Conservation (phyloP, 2,888 invertebrate species). For the Caenorhabditis plicata region DNA sequence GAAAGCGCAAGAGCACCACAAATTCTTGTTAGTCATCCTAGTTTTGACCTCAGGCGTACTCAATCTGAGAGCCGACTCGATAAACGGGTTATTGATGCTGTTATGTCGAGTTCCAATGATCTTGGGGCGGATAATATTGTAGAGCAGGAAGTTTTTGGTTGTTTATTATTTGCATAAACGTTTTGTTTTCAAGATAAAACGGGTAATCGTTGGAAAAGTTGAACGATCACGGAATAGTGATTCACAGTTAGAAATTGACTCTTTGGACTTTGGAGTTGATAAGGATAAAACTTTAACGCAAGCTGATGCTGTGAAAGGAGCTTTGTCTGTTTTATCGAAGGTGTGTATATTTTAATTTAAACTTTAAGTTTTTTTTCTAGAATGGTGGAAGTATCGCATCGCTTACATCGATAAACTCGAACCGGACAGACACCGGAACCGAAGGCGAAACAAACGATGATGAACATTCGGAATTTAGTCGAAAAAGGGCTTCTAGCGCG, state of each 20-base stretch:
- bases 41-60: constrained; percentile 48
- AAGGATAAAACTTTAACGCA: constrained; percentile 32
- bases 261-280: constrained; percentile 12
- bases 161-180: background rate
- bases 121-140: constrained; percentile 14
- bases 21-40: constrained; percentile 46
- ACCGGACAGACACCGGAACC: constrained; percentile 30
- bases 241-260: constrained; percentile 7
- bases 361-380: constrained; percentile 2
- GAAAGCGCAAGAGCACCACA: constrained; percentile 54
- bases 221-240: constrained; percentile 17
- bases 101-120: constrained; percentile 13
- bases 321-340: constrained; percentile 4
- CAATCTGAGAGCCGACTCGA: constrained; percentile 28
- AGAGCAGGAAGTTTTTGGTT: constrained; percentile 18
- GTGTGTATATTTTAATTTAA: background rate
- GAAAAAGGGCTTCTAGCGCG: constrained; percentile 29
- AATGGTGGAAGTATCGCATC: constrained; percentile 38
- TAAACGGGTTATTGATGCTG: constrained; percentile 27
- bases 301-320: constrained; percentile 28
- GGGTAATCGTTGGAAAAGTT: constrained; percentile 21
- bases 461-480: constrained; percentile 5
- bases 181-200: constrained; percentile 11
- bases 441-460: constrained; percentile 24
- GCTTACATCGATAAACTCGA: constrained; percentile 27